Percentiles rank a stretch among this genome's conserved stretches.
These are phyloP conservation scores for Rhyacophila brunnea DNA, from an alignment of 1,140 invertebrate species.

Conservation along the genomic window DNA sequence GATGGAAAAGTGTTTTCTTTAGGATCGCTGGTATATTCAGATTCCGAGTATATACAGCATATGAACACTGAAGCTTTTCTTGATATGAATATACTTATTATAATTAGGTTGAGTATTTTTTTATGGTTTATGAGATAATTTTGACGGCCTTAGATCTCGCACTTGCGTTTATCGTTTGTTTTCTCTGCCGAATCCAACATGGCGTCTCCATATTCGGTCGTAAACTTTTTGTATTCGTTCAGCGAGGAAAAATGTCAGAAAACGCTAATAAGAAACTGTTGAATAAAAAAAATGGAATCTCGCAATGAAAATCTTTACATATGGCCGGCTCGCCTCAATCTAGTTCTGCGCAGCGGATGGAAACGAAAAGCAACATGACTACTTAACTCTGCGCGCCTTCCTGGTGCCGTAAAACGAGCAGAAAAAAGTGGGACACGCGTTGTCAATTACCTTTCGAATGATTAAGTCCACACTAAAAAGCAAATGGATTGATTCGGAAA, in stretches of 20 bases:
- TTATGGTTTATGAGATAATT: too few relatives aligned
- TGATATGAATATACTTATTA: too few relatives aligned
- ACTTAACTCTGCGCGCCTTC: slow-evolving; percentile 11
- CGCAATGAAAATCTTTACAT: slow-evolving; percentile 9
- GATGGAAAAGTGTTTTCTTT: too few relatives aligned
- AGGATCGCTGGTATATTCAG: too few relatives aligned
- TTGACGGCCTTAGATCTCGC: too few relatives aligned
- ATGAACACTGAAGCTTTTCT: too few relatives aligned
- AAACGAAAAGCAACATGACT: slow-evolving; percentile 5
- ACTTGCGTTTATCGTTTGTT: not conserved
- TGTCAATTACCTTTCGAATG: too few relatives aligned
- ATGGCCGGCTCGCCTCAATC: not conserved
- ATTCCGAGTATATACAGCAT: too few relatives aligned
- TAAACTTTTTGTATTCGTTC: slow-evolving; percentile 18
- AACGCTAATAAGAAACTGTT: slow-evolving; percentile 15
- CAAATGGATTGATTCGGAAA: too few relatives aligned
- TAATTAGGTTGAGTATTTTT: too few relatives aligned
- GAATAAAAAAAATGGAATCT: slow-evolving; percentile 15
- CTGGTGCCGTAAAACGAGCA: slow-evolving; percentile 10
- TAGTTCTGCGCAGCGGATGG: slow-evolving; percentile 5
- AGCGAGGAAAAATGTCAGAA: not conserved
- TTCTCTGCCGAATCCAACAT: not conserved
- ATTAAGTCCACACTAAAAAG: too few relatives aligned
- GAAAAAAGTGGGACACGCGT: not conserved
- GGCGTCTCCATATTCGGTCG: slow-evolving; percentile 18